Evolutionary conservation across 2,113 vertebrate species (phyloP).

Genomic region (Pelecanoides urinatrix): DNA sequence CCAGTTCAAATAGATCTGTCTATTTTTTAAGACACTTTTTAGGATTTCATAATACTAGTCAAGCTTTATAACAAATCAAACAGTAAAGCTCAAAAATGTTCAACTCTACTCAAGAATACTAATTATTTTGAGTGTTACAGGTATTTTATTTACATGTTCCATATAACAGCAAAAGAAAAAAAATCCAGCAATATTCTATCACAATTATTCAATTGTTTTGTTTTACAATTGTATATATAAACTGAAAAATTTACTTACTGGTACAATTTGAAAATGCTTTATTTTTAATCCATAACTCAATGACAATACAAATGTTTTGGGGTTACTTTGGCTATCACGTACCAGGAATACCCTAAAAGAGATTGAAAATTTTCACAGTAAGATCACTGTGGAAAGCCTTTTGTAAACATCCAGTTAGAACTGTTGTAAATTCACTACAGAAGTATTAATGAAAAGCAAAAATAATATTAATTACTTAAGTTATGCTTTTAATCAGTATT

Average conservation of each 20-base stretch:
- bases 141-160: neutral
- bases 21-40: neutral
- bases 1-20: neutral
- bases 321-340: constrained; percentile 97
- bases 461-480: neutral
- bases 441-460: neutral
- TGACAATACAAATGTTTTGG: constrained; percentile 95
- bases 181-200: neutral
- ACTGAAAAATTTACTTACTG: constrained; percentile 82
- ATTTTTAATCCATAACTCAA: constrained; percentile 94
- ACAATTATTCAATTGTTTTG: neutral
- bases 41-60: neutral
- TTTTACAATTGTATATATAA: neutral
- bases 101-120: neutral
- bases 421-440: neutral
- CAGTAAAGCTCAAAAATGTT: neutral
- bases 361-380: constrained; percentile 37
- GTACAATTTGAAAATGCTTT: constrained; percentile 98
- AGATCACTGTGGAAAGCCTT: neutral
- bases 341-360: constrained; percentile 91
- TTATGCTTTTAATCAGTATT: neutral
- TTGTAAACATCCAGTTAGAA: neutral
- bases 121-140: neutral
- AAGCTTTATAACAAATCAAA: neutral
- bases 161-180: neutral